Evolutionary conservation across 2,113 vertebrate species (phyloP).

Genomic region (Lagopus leucura): DNA sequence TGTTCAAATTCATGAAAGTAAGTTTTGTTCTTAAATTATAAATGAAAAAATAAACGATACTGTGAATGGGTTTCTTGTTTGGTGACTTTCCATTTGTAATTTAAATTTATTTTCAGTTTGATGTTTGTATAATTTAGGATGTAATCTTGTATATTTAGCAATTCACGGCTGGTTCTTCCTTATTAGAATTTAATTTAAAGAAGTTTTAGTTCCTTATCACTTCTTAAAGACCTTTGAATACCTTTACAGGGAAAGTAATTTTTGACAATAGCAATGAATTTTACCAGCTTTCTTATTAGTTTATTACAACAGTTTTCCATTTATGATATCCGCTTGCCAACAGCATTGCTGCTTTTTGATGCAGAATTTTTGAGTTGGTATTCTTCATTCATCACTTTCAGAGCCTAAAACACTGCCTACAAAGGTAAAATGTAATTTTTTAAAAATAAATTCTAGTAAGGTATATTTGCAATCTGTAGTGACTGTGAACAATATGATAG

Average conservation of each 20-base stretch:
- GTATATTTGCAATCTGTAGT: too few species aligned
- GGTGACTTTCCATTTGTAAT: background rate
- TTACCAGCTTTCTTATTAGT: background rate
- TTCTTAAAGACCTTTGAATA: background rate
- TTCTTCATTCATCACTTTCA: background rate
- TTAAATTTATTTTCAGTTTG: background rate
- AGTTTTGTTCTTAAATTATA: background rate
- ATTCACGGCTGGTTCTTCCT: background rate
- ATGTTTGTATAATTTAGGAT: background rate
- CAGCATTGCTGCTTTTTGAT: background rate
- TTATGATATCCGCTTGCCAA: background rate
- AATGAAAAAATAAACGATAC: background rate
- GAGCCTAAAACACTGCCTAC: background rate
- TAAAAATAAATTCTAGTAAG: too few species aligned
- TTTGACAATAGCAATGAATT: background rate
- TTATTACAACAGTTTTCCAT: background rate
- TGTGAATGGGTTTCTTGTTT: slow-evolving; percentile 10
- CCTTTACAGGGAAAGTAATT: background rate
- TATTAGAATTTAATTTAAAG: background rate
- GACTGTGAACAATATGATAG: too few species aligned
- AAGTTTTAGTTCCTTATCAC: background rate
- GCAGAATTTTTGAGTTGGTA: background rate
- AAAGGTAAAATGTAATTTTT: too few species aligned
- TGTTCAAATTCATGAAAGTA: background rate
- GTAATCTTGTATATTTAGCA: background rate